Evolutionary conservation across 2,888 invertebrate species (phyloP), one percentile per base, ranked within the genome.

Genomic region (Chrysopilus asiliformis): DNA sequence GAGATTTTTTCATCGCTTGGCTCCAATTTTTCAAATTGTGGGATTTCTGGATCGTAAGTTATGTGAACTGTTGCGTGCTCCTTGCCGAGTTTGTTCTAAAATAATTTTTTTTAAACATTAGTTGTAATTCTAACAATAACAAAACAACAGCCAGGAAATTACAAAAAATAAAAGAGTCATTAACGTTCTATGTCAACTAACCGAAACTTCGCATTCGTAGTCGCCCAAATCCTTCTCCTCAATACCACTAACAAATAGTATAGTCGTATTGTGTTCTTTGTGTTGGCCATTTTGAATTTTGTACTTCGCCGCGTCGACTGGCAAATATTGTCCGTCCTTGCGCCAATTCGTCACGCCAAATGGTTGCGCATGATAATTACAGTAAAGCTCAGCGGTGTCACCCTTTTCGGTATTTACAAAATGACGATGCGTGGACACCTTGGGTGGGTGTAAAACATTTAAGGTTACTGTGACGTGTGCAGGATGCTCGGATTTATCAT

Each of bases 151-250:
- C n/a, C n/a, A n/a, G n/a, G n/a, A n/a, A n/a, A n/a, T n/a, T n/a
- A 10, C 16, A 30, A 30, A 17, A 17, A 17, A 10, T 26, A 30
- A 16, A 17, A 30, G 13, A 4, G 16, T 14, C 16, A 6, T n/a
- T 9, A 29, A 29, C 7, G 5, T 7, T 32, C 4, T 20, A 2
- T 25, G 22, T 16, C 39, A n/a, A 35, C 33, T 35, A 45, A 53
- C 53, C 47, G 55, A 52, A 15, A 53, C 83, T 38, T 74, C 65
- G 56, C 86, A 86, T 2, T 76, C 71, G 55, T 85, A 86, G 53
- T 74, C 74, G 1, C 83, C 86, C 42, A 83, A 70, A 60, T 87
- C 85, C 0, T 66, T 55, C 28, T 61, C 58, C 12, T 69, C 66
- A 1, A 83, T 76, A 15, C 71, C 70, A 19, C 75, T 68, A 45